phyloP scores from a whole-genome alignment of 1,140 invertebrate genomes.

The Eupristina koningsbergeri region DNA sequence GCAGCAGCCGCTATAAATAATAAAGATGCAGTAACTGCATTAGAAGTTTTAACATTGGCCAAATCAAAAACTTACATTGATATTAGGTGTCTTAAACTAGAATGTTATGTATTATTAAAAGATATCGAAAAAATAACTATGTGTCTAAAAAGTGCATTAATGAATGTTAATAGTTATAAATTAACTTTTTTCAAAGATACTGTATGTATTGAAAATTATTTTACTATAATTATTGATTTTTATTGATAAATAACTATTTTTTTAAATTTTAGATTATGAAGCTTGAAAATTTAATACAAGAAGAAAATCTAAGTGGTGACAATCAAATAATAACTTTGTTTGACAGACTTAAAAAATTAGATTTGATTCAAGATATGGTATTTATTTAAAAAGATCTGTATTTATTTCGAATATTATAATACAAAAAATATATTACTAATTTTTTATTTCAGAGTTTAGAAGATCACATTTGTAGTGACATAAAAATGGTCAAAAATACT shows the following conservation, averaged over 20 bases:
- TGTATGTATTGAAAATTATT: constrained; percentile 59
- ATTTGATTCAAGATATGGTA: constrained; percentile 66
- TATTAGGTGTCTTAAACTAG: constrained; percentile 79
- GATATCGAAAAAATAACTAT: constrained; percentile 79
- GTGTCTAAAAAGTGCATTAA: constrained; percentile 75
- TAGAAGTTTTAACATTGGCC: constrained; percentile 77
- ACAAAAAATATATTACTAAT: constrained; percentile 24
- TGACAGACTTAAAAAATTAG: constrained; percentile 67
- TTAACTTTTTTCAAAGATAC: constrained; percentile 73
- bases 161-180: constrained; percentile 60
- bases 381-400: not conserved
- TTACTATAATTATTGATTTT: not conserved
- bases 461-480: constrained; percentile 55
- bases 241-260: constrained; percentile 20
- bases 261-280: constrained; percentile 67
- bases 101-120: constrained; percentile 76
- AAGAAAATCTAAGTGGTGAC: constrained; percentile 62
- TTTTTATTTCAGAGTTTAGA: constrained; percentile 61
- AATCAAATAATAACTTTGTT: constrained; percentile 70
- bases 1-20: constrained; percentile 80
- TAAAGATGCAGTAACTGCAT: constrained; percentile 77
- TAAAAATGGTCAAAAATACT: not conserved
- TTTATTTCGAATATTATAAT: not conserved
- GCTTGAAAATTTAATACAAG: constrained; percentile 65
- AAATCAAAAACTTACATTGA: constrained; percentile 78